Evolutionary conservation across 2,888 invertebrate species (phyloP).

Genomic region (Subacronicta megacephala): DNA sequence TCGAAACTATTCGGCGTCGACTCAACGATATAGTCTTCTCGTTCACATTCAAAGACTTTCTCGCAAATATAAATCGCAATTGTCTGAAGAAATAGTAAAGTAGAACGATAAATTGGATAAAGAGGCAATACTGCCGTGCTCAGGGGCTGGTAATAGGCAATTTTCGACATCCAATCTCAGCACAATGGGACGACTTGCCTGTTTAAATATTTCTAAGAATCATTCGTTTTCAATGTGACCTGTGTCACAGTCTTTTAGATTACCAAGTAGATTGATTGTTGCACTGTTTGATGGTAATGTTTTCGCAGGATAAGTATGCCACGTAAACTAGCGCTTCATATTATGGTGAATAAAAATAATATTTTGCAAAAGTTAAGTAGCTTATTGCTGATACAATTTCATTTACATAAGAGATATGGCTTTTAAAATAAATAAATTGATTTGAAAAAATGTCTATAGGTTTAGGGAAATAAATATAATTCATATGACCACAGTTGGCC

Average conservation of each 20-base stretch:
- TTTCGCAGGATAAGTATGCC: background rate
- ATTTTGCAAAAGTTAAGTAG: too few relatives aligned
- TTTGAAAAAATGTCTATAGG: too few relatives aligned
- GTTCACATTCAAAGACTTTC: slow-evolving; percentile 53
- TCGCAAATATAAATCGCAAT: slow-evolving; percentile 66
- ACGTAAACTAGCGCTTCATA: too few relatives aligned
- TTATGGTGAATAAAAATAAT: too few relatives aligned
- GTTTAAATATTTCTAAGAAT: slow-evolving; percentile 80
- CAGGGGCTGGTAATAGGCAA: slow-evolving; percentile 84
- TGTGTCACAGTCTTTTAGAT: slow-evolving; percentile 44
- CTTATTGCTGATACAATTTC: too few relatives aligned
- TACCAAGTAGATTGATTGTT: slow-evolving; percentile 36
- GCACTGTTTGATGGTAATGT: slow-evolving; percentile 2
- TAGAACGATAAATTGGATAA: slow-evolving; percentile 85
- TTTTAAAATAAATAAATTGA: too few relatives aligned
- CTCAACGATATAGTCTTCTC: slow-evolving; percentile 38
- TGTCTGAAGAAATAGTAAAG: slow-evolving; percentile 78
- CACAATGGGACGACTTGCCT: slow-evolving; percentile 72
- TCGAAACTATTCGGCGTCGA: slow-evolving; percentile 43
- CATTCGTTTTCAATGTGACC: slow-evolving; percentile 51
- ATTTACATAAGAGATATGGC: too few relatives aligned
- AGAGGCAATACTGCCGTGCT: slow-evolving; percentile 82
- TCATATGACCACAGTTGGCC: too few relatives aligned
- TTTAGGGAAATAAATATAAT: too few relatives aligned
- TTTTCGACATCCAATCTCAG: slow-evolving; percentile 84